A percentile compares a stretch with the other conserved stretches of the same genome.
Conservation (phyloP, 64 coral and sea anemone genomes). For the Montipora sp. region DNA sequence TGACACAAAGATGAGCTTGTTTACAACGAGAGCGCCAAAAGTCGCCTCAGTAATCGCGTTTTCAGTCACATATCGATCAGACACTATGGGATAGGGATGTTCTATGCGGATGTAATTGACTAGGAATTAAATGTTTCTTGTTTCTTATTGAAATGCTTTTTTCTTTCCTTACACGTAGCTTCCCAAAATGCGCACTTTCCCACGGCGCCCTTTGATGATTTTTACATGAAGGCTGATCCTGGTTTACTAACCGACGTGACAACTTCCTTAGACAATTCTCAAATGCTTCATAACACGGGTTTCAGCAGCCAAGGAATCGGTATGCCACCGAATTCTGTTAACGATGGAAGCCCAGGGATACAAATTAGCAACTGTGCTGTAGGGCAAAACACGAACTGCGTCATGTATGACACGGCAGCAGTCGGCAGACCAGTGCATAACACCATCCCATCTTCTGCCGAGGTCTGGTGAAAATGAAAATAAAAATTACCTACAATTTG, state of each 20-base stretch:
- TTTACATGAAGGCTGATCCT: slow-evolving; percentile 50
- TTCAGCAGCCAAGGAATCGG: slow-evolving; percentile 24
- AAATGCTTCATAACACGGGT: slow-evolving; percentile 52
- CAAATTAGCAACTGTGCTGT: slow-evolving; percentile 33
- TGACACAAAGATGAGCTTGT: neutral
- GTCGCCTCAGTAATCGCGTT: neutral
- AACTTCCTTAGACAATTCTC: slow-evolving; percentile 21
- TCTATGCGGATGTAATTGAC: too few species aligned
- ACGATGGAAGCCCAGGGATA: slow-evolving; percentile 24
- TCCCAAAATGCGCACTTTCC: slow-evolving; percentile 40
- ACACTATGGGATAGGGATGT: neutral
- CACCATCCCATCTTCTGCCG: slow-evolving; percentile 22
- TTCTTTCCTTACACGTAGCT: slow-evolving; percentile 27
- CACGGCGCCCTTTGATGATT: slow-evolving; percentile 21
- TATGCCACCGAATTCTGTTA: slow-evolving; percentile 24
- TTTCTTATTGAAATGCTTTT: slow-evolving; percentile 16
- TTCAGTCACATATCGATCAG: neutral
- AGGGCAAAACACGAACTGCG: slow-evolving; percentile 24
- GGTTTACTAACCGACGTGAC: slow-evolving; percentile 8
- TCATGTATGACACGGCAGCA: slow-evolving; percentile 3
- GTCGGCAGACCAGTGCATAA: slow-evolving; percentile 4
- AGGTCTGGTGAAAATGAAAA: slow-evolving; percentile 23
- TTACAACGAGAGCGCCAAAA: neutral
- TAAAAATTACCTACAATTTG: neutral
- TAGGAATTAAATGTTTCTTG: neutral